Evolutionary conservation across 2,113 vertebrate genomes (phyloP), one percentile per base, ranked within the genome.

Genomic region (Phalacrocorax aristotelis): DNA sequence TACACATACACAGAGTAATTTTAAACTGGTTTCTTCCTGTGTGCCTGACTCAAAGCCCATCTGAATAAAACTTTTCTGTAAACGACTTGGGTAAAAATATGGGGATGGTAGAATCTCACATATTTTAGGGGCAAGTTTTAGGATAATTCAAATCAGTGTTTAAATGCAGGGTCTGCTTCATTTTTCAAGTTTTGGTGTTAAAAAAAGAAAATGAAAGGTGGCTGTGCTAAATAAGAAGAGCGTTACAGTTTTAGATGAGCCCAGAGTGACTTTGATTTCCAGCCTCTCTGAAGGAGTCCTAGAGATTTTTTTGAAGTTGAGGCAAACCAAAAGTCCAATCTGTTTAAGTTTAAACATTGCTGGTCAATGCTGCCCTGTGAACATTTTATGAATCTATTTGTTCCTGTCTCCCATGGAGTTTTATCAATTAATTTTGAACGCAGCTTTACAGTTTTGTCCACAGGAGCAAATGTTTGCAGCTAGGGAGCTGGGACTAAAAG

Each of bases 271-370:
- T 83, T 44, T 80, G 87, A 55, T 55, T 95, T 93, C 54, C 46
- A 95, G 46, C 20, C 58, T 69, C 51, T 75, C 57, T 72, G 58
- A 76, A 94, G 54, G 23, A 89, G 46, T 19, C 19, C 17, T 23
- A 80, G 76, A 34, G 34, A 74, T 58, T 83, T 95, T 80, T 93
- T 8, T 90, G 29, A 95, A 75, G 54, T 13, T 86, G 81, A 94
- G 40, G 75, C 55, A 94, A 95, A 95, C 71, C 70, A 93, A 95
- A 97, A 95, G 25, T 85, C 74, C 75, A 83, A 85, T 85, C 66
- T 95, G 58, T 83, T 90, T 62, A 95, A 89, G 61, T 91, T 95
- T 94, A 90, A 93, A 85, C 40, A 51, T 66, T 65, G 89, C 46
- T 68, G 69, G 36, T 74, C 89, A 58, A 38, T 38, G 55, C 42